phyloP scores from a whole-genome alignment of 2,113 vertebrate species.

The Oncorhynchus gorbuscha region DNA sequence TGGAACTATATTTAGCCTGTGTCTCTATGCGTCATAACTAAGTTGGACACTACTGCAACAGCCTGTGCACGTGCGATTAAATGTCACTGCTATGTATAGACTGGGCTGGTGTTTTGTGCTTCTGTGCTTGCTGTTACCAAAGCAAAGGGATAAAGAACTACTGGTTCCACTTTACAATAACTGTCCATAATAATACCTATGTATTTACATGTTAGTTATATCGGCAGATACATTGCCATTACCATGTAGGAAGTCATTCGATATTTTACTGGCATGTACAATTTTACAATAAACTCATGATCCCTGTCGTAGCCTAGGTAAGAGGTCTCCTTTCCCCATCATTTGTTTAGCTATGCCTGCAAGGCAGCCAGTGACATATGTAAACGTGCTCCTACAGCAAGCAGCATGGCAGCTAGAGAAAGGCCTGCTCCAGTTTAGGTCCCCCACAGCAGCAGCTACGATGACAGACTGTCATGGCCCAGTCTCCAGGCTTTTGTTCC shows the following conservation, averaged over 20 bases:
- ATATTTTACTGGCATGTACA: no score
- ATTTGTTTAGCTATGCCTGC: not conserved
- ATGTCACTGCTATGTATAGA: conserved; percentile 47
- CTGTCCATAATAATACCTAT: no score
- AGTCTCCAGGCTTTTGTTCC: conserved; percentile 58
- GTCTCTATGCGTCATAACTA: conserved; percentile 69
- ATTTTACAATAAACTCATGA: not conserved
- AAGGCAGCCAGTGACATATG: conserved; percentile 23
- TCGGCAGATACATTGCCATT: not conserved
- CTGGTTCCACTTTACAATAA: not conserved
- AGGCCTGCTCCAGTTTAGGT: conserved; percentile 37
- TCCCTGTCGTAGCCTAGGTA: conserved; percentile 8
- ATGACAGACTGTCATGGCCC: conserved; percentile 56
- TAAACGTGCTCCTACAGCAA: conserved; percentile 47
- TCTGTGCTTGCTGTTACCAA: conserved; percentile 15
- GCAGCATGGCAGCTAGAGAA: conserved; percentile 52
- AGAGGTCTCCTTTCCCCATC: conserved; percentile 41
- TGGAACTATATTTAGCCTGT: conserved; percentile 72
- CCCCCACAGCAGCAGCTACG: conserved; percentile 43
- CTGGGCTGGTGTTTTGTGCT: conserved; percentile 18
- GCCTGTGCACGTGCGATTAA: conserved; percentile 47
- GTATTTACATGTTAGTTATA: not conserved
- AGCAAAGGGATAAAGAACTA: not conserved
- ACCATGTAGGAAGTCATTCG: not conserved
- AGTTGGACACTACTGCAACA: conserved; percentile 65